These are phyloP conservation scores for Lagodon rhomboides DNA, from an alignment of 2,797 vertebrate genomes.

Conservation along the genomic window DNA sequence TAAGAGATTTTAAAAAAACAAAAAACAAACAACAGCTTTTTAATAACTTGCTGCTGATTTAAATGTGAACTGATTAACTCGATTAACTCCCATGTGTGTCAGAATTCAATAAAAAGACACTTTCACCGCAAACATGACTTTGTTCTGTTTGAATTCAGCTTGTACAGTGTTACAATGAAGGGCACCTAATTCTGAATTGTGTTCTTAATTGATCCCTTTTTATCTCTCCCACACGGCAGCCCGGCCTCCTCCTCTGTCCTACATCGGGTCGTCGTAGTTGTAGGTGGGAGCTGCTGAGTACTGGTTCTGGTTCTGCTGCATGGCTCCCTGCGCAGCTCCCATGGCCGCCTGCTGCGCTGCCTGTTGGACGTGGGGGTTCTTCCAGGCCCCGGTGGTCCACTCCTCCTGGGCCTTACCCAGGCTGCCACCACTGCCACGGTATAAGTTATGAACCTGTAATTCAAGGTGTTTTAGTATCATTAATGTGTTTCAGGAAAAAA, in stretches of 20 bases:
- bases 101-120: slow-evolving; percentile 51
- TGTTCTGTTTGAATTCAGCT: slow-evolving; percentile 62
- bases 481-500: not conserved
- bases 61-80: slow-evolving; percentile 48
- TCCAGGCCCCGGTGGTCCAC: slow-evolving; percentile 97
- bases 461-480: not conserved
- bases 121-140: slow-evolving; percentile 48
- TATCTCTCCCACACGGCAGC: slow-evolving; percentile 64
- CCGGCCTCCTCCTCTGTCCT: slow-evolving; percentile 74
- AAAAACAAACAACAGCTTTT: slow-evolving; percentile 25
- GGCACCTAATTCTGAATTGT: slow-evolving; percentile 80
- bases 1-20: slow-evolving; percentile 27
- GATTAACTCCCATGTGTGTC: slow-evolving; percentile 17
- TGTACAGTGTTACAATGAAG: slow-evolving; percentile 70
- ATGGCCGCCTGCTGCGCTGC: slow-evolving; percentile 95
- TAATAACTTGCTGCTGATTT: slow-evolving; percentile 46
- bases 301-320: slow-evolving; percentile 89
- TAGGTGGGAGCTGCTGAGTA: slow-evolving; percentile 97
- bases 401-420: slow-evolving; percentile 98
- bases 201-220: slow-evolving; percentile 81
- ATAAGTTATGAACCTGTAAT: slow-evolving; percentile 94
- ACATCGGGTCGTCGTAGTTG: slow-evolving; percentile 97
- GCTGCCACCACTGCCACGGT: slow-evolving; percentile 96
- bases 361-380: slow-evolving; percentile 96
- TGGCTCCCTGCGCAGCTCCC: slow-evolving; percentile 92